Evolutionary conservation across 1,140 invertebrate genomes (phyloP).

Genomic region (Muscidifurax raptorellus): DNA sequence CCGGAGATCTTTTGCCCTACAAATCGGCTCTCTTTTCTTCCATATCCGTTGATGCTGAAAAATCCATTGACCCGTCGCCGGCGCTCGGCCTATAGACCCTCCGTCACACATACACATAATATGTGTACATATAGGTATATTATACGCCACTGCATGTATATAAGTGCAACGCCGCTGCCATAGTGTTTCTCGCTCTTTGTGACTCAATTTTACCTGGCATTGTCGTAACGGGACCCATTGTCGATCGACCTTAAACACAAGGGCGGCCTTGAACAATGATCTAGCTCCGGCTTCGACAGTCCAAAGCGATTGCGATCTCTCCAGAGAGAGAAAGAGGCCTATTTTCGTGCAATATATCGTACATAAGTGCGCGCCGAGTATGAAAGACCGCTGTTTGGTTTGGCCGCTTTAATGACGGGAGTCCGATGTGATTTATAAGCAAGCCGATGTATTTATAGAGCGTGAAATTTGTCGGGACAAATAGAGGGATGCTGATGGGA

Average conservation of each 20-base stretch:
- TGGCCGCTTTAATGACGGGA: not conserved
- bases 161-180: not conserved
- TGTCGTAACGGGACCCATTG: not conserved
- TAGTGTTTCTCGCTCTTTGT: slow-evolving; percentile 7
- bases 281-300: not conserved
- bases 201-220: not conserved
- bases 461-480: not conserved
- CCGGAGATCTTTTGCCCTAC: not conserved
- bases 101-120: not conserved
- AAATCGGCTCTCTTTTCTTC: slow-evolving; percentile 8
- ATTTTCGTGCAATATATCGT: not conserved
- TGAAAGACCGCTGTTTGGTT: not conserved
- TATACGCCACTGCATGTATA: not conserved
- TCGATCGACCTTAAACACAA: not conserved
- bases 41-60: slow-evolving; percentile 16
- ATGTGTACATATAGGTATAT: too few species aligned
- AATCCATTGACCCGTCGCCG: slow-evolving; percentile 17
- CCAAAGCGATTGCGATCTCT: not conserved
- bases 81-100: not conserved
- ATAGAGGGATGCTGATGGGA: not conserved
- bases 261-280: not conserved
- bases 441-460: not conserved
- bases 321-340: not conserved
- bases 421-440: not conserved
- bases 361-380: not conserved